Evolutionary conservation across 1,140 invertebrate genomes (phyloP).

Genomic region (Drosophila repleta): DNA sequence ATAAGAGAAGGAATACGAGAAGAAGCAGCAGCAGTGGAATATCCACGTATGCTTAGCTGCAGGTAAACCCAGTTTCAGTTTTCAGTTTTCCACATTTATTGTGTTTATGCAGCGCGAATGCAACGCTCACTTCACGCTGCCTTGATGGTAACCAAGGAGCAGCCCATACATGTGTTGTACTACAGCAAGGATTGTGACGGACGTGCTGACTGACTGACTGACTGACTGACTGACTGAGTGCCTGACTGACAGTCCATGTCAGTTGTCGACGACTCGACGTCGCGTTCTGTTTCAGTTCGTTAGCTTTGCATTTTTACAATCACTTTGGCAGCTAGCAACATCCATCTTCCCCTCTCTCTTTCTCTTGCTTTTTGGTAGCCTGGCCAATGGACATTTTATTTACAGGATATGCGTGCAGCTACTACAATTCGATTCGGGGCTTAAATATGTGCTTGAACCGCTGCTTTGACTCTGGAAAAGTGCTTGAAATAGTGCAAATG

Average conservation of each 20-base stretch:
- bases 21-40: neutral
- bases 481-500: slow-evolving; percentile 22
- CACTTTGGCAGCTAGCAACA: slow-evolving; percentile 59
- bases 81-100: slow-evolving; percentile 26
- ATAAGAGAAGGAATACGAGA: neutral
- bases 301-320: slow-evolving; percentile 81
- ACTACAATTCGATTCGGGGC: slow-evolving; percentile 54
- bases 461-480: slow-evolving; percentile 41
- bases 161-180: slow-evolving; percentile 2
- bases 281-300: slow-evolving; percentile 80
- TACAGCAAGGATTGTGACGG: slow-evolving; percentile 21
- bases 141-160: slow-evolving; percentile 31
- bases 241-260: slow-evolving; percentile 56
- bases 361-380: slow-evolving; percentile 24
- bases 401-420: slow-evolving; percentile 70
- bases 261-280: slow-evolving; percentile 41
- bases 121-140: slow-evolving; percentile 58
- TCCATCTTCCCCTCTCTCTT: neutral
- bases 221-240: slow-evolving; percentile 9
- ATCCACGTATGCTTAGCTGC: slow-evolving; percentile 25
- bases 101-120: slow-evolving; percentile 59
- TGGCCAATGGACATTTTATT: slow-evolving; percentile 76
- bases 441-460: slow-evolving; percentile 43
- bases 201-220: slow-evolving; percentile 3
- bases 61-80: slow-evolving; percentile 11